Percentiles rank a stretch among this genome's conserved stretches.
Evolutionary conservation across 2,888 invertebrate genomes (phyloP).

Genomic region (Teleiodes luculella): DNA sequence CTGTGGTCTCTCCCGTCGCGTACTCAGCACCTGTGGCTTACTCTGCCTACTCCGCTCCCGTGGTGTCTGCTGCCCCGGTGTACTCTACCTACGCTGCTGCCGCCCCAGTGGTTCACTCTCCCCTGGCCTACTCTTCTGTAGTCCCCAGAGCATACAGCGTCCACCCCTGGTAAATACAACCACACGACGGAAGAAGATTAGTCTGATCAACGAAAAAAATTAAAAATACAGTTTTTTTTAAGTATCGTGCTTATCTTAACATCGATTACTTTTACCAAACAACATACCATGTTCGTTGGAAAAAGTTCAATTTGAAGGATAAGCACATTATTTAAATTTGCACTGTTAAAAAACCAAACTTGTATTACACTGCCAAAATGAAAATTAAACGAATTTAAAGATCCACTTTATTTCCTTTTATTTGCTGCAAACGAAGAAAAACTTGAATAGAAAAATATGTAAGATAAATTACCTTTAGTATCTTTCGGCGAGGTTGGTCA

Average conservation of each 20-base stretch:
- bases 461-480: no score
- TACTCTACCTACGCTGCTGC: slow-evolving; percentile 22
- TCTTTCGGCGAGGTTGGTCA: no score
- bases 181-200: slow-evolving; percentile 2
- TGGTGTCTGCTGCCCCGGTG: slow-evolving; percentile 35
- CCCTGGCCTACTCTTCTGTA: slow-evolving; percentile 31
- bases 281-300: no score
- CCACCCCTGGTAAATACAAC: slow-evolving; percentile 49
- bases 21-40: slow-evolving; percentile 29
- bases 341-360: no score
- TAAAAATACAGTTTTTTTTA: no score
- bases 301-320: no score
- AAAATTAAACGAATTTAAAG: slow-evolving; percentile 7
- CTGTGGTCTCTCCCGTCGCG: slow-evolving; percentile 44
- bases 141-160: slow-evolving; percentile 53
- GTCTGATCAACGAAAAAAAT: slow-evolving; percentile 27
- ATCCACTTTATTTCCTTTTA: no score
- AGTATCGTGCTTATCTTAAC: no score
- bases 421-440: no score
- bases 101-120: slow-evolving; percentile 21
- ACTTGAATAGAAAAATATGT: no score
- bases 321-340: no score
- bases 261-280: no score
- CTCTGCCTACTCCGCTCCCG: slow-evolving; percentile 36
- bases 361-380: slow-evolving; percentile 48